phyloP scores from a whole-genome alignment of 2,113 vertebrate species.

The Alosa alosa region DNA sequence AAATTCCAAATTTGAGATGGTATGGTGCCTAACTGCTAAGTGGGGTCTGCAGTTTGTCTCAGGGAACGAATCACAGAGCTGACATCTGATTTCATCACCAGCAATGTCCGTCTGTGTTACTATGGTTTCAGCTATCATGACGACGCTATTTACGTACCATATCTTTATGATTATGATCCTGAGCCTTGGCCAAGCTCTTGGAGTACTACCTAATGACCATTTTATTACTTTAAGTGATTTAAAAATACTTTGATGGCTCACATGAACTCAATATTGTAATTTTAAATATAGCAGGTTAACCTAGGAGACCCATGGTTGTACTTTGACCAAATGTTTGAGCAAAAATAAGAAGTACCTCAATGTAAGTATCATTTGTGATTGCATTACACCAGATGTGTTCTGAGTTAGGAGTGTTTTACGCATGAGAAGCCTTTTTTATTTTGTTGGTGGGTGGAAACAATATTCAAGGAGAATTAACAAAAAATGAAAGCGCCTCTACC shows the following conservation, averaged over 20 bases:
- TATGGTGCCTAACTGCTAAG: constrained; percentile 19
- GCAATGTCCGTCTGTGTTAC: constrained; percentile 6
- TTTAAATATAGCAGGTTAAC: constrained; percentile 3
- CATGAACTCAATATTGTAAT: not conserved
- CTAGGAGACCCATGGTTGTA: not conserved
- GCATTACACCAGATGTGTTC: not conserved
- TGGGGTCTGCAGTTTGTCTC: constrained; percentile 18
- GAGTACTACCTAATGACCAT: constrained; percentile 8
- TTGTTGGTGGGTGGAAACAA: not conserved
- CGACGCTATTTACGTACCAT: not conserved
- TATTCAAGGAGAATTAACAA: not conserved
- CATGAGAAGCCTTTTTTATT: not conserved
- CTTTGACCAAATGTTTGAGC: constrained; percentile 14
- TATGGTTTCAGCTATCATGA: not conserved
- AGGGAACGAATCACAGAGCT: constrained; percentile 20
- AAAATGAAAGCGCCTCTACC: not conserved
- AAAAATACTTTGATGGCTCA: not conserved
- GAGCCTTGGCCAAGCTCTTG: constrained; percentile 43
- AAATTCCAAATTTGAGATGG: not conserved
- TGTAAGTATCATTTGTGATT: not conserved
- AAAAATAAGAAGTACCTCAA: not conserved
- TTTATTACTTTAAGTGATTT: not conserved
- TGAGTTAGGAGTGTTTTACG: not conserved
- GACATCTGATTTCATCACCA: constrained; percentile 16
- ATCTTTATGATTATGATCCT: constrained; percentile 62